phyloP scores from a whole-genome alignment of 64 coral and sea anemone genomes.

The Pachyseris speciosa region DNA sequence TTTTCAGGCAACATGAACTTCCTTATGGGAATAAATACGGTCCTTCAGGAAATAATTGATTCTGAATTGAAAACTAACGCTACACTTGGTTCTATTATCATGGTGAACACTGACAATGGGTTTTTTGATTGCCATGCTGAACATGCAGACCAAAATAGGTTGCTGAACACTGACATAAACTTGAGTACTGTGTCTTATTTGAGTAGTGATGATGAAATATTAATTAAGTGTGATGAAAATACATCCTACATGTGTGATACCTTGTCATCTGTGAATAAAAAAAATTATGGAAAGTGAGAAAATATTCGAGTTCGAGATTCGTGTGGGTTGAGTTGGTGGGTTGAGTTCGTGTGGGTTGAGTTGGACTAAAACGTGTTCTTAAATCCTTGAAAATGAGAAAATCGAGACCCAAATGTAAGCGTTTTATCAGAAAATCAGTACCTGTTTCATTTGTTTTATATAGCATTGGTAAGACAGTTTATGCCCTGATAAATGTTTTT shows the following conservation, averaged over 20 bases:
- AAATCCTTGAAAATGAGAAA: slow-evolving; percentile 60
- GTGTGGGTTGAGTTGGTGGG: too few species aligned
- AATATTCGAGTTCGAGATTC: slow-evolving; percentile 59
- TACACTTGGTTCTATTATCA: slow-evolving; percentile 66
- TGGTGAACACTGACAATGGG: slow-evolving; percentile 59
- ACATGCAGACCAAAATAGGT: slow-evolving; percentile 49
- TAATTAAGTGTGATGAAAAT: slow-evolving; percentile 61
- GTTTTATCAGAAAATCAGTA: too few species aligned
- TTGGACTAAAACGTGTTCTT: neutral
- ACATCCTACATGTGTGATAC: slow-evolving; percentile 59
- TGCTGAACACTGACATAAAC: slow-evolving; percentile 56
- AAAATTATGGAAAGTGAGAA: slow-evolving; percentile 61
- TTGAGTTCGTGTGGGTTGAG: slow-evolving; percentile 19
- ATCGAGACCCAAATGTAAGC: slow-evolving; percentile 27
- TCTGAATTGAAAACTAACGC: slow-evolving; percentile 73
- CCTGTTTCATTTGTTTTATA: too few species aligned
- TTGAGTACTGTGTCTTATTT: slow-evolving; percentile 75
- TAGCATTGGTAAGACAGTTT: too few species aligned
- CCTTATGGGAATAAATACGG: slow-evolving; percentile 22
- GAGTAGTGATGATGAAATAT: too few species aligned
- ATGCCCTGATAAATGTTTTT: too few species aligned
- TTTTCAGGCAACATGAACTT: slow-evolving; percentile 66
- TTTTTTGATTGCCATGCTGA: slow-evolving; percentile 60
- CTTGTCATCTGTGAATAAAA: slow-evolving; percentile 55
- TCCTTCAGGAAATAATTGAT: slow-evolving; percentile 62